Evolutionary conservation across 53 echinoderm and acorn worm genomes (phyloP).

Genomic region (Holothuria leucospilota): DNA sequence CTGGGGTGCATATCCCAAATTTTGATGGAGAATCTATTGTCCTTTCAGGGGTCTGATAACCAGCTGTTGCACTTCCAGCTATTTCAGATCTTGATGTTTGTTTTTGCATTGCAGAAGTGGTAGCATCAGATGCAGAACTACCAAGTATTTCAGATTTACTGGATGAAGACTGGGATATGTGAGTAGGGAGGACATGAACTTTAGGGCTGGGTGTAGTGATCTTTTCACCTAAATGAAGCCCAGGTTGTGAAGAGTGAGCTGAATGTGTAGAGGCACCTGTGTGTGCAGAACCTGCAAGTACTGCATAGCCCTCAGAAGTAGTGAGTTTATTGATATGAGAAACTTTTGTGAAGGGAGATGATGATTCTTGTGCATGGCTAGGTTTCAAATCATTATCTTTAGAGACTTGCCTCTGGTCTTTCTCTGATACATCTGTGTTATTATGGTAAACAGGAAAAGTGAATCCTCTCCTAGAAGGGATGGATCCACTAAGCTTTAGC

Average conservation of each 20-base stretch:
- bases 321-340: constrained; percentile 36
- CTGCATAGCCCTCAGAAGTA: constrained; percentile 42
- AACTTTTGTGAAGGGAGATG: constrained; percentile 31
- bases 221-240: constrained; percentile 15
- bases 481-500: constrained; percentile 78
- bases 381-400: neutral
- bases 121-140: neutral
- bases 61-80: neutral
- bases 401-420: neutral
- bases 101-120: constrained; percentile 12
- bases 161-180: constrained; percentile 1
- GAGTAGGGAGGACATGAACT: constrained; percentile 33
- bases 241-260: neutral
- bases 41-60: constrained; percentile 39
- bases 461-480: constrained; percentile 49
- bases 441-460: constrained; percentile 31
- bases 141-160: neutral
- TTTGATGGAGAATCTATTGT: constrained; percentile 5
- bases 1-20: neutral
- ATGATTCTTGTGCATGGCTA: neutral
- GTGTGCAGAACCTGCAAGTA: neutral
- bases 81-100: constrained; percentile 30
- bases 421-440: neutral
- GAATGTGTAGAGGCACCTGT: constrained; percentile 1
- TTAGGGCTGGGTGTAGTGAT: constrained; percentile 47